Percentiles rank a stretch among this genome's conserved stretches.
phyloP scores from a whole-genome alignment of 2,888 invertebrate species.

The Crocallis elinguaria region DNA sequence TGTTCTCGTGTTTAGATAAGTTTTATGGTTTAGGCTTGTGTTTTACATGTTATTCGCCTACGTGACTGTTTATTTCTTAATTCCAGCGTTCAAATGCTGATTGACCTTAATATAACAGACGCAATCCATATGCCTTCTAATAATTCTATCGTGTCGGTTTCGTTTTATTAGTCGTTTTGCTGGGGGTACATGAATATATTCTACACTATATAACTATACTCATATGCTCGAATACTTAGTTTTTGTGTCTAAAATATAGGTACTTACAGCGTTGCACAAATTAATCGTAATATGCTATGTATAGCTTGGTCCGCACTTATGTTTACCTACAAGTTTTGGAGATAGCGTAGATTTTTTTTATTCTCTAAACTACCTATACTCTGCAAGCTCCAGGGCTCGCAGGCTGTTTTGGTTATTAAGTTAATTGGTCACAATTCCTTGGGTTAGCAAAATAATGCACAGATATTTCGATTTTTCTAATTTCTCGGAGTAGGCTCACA shows the following conservation, averaged over 20 bases:
- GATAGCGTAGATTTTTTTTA: no score
- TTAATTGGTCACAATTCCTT: no score
- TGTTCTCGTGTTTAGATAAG: slow-evolving; percentile 35
- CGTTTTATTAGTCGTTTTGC: slow-evolving; percentile 29
- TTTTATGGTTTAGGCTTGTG: slow-evolving; percentile 38
- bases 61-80: slow-evolving; percentile 32
- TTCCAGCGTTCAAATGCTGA: slow-evolving; percentile 30
- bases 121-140: slow-evolving; percentile 33
- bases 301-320: no score
- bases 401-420: no score
- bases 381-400: no score
- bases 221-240: no score
- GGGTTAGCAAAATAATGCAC: slow-evolving; percentile 14
- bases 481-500: slow-evolving; percentile 43
- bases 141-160: slow-evolving; percentile 37
- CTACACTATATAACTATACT: not conserved
- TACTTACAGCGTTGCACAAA: no score
- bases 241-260: no score
- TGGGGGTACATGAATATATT: not conserved
- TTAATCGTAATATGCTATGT: no score
- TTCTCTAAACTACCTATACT: no score
- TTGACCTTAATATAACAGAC: slow-evolving; percentile 32
- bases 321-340: no score
- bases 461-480: slow-evolving; percentile 46
- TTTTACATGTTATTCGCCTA: slow-evolving; percentile 31